phyloP scores from a whole-genome alignment of 2,797 vertebrate genomes.

The Tragopan temminckii region DNA sequence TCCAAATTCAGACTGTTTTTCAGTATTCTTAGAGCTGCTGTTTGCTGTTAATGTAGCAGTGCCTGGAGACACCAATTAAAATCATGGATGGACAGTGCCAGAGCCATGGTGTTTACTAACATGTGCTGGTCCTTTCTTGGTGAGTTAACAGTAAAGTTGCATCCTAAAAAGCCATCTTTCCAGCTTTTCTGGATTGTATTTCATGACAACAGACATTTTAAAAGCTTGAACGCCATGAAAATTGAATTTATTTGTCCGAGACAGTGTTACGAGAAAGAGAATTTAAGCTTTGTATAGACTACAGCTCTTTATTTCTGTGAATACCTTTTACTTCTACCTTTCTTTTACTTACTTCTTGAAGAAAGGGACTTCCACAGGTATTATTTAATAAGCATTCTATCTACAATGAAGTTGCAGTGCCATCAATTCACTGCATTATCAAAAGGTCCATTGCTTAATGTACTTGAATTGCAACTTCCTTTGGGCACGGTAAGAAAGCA shows the following conservation, averaged over 20 bases:
- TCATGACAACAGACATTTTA: not conserved
- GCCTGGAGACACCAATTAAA: not conserved
- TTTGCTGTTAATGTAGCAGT: not conserved
- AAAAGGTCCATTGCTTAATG: slow-evolving; percentile 49
- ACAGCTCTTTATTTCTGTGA: not conserved
- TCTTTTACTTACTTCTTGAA: not conserved
- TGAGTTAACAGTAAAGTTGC: not conserved
- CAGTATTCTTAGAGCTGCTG: not conserved
- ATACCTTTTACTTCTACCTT: not conserved
- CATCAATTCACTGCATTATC: slow-evolving; percentile 27
- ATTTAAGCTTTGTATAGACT: not conserved
- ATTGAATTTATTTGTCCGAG: not conserved
- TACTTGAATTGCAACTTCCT: slow-evolving; percentile 26
- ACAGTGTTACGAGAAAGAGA: not conserved
- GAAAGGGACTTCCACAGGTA: not conserved
- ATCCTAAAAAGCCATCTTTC: not conserved
- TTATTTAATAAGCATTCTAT: not conserved
- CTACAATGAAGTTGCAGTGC: slow-evolving; percentile 19
- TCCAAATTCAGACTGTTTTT: not conserved
- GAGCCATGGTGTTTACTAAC: not conserved
- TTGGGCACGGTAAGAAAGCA: not conserved
- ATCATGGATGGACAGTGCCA: not conserved
- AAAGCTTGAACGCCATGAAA: not conserved
- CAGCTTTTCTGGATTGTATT: not conserved
- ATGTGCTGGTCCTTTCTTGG: not conserved